Base-by-base conservation (phyloP, 2,888 invertebrate genomes). In the Callimorpha dominula region DNA sequence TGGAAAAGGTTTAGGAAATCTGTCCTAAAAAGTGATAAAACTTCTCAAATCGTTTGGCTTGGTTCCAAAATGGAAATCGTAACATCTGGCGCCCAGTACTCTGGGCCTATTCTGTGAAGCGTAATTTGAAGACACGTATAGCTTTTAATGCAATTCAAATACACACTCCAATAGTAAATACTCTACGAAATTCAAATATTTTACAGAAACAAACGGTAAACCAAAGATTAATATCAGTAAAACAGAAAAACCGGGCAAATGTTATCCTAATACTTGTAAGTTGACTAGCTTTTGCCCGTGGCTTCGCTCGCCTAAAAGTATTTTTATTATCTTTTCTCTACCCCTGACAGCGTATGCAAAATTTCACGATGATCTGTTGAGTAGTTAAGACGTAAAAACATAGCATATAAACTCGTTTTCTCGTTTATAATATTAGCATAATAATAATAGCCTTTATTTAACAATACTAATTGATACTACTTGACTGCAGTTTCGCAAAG, bases 11-110 rank as follows among this genome's bases (percentile, higher is more conserved):
- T 65, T 31, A 80, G 62, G n/a, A 71, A 78, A 74, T 65, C 65
- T 43, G 57, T 72, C 62, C 67, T 72, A 73, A 78, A 74, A 74
- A 82, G 82, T 82, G 80, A 80, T 84, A 80, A 82, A 84, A 77
- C 75, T 79, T 71, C 65, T 69, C 65, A 64, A 81, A 78, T 76
- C 77, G 74, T 66, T 82, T 82, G 84, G 84, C 76, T 54, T 64
- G 57, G 69, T 76, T 80, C 82, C 84, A 82, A 82, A 75, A 84
- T 82, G 80, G 65, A 84, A 84, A 84, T 75, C 68, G 80, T 78
- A 80, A 82, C 81, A 82, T 84, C 82, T 84, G 82, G 68, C 64
- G 54, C 63, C 42, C 50, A 70, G 46, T 20, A 52, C 49, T 67
- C 63, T 40, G 46, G 49, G 57, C 67, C 67, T 63, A 57, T 70